Conservation (phyloP, 2,888 invertebrate species). For the Pachymerium ferrugineum region DNA sequence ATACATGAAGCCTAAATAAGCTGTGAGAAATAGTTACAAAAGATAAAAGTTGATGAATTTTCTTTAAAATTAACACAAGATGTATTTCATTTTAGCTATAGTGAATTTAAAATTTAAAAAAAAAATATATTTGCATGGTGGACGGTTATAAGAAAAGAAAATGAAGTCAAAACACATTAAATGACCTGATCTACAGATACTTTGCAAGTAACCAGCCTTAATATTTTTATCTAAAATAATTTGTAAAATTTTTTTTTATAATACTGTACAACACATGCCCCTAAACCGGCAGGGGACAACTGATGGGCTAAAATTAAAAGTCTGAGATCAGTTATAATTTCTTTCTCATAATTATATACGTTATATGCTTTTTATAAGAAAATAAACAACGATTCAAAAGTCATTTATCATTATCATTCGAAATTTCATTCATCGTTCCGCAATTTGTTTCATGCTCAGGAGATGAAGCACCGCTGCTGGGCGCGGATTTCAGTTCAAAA, state of each 20-base stretch:
- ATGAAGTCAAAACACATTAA: neutral
- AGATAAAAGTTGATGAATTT: too few species aligned
- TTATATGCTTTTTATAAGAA: too few species aligned
- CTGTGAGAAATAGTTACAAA: too few species aligned
- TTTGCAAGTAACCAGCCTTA: slow-evolving; percentile 10
- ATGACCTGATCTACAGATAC: slow-evolving; percentile 19
- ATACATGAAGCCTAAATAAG: too few species aligned
- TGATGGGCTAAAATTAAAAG: too few species aligned
- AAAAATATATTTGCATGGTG: too few species aligned
- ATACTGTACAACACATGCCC: slow-evolving; percentile 19
- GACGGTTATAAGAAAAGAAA: slow-evolving; percentile 10
- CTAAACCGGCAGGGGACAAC: slow-evolving; percentile 15
- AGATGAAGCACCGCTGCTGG: slow-evolving; percentile 32
- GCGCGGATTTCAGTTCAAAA: slow-evolving; percentile 31
- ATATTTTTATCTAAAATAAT: neutral
- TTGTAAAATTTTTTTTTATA: slow-evolving; percentile 7
- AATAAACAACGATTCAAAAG: too few species aligned
- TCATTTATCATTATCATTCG: neutral
- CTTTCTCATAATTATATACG: too few species aligned
- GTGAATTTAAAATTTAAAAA: too few species aligned
- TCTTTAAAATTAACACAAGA: too few species aligned
- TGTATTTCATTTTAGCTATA: too few species aligned
- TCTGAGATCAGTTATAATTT: slow-evolving; percentile 15
- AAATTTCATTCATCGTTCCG: neutral
- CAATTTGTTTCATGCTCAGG: slow-evolving; percentile 30